These are phyloP conservation scores for Sterna hirundo DNA, from an alignment of 2,113 vertebrate species.

Conservation along the genomic window DNA sequence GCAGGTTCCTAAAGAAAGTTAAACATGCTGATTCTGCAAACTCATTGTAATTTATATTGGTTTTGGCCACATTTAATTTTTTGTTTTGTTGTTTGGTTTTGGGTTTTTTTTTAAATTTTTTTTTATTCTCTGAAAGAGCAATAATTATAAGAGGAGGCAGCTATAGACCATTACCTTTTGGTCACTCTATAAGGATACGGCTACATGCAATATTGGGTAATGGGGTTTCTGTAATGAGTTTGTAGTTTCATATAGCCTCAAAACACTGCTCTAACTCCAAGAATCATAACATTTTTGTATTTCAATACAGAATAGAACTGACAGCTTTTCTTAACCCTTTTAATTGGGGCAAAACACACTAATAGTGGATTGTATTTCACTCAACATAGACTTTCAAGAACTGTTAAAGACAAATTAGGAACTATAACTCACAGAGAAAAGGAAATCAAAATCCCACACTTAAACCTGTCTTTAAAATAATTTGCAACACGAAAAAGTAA, in stretches of 20 bases:
- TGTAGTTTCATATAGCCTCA: background rate
- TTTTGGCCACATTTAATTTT: background rate
- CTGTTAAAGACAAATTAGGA: background rate
- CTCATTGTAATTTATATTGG: background rate
- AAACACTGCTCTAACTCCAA: background rate
- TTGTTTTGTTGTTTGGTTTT: background rate
- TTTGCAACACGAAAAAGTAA: rapidly evolving
- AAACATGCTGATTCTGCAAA: background rate
- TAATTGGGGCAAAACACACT: background rate
- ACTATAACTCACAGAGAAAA: background rate
- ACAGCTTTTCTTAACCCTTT: background rate
- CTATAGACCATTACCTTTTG: background rate
- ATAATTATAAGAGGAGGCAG: background rate
- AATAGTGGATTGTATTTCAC: background rate
- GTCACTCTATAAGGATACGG: background rate
- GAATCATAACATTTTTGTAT: background rate
- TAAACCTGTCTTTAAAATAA: background rate
- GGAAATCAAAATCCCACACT: background rate
- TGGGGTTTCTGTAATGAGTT: background rate
- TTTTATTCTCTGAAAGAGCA: background rate
- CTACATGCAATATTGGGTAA: background rate
- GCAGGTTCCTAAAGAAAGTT: background rate
- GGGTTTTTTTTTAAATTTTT: no score
- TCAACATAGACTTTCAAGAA: background rate
- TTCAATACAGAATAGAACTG: background rate